Base-by-base conservation (phyloP, 2,888 invertebrate genomes). In the Tetragonisca angustula region DNA sequence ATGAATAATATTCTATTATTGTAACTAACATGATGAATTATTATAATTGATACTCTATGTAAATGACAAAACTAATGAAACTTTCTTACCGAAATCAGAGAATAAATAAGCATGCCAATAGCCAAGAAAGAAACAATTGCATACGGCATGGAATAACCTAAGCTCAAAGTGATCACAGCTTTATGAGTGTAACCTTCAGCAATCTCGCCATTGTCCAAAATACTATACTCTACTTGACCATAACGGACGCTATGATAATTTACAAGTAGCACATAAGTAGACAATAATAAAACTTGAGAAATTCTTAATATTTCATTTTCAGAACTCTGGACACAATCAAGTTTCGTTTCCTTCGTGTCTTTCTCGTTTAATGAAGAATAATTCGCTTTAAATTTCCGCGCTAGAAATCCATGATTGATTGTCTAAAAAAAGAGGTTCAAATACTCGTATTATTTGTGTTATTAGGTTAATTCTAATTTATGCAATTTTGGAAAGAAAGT, bases 51-150 rank as follows among this genome's bases (percentile, higher is more conserved):
- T 24, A 17, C 11, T 27, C 27, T 24, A 17, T 17, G 15, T 27
- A 61, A 61, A 27, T 61, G 27, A 61, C 27, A 2, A 2, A 68
- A 3, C 4, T 56, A 24, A 27, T 9, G 13, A 65, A 67, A 49
- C 17, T 32, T 71, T 43, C 91, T 92, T 65, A 93, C 93, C 81
- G 88, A 89, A 15, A 90, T 62, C 32, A 93, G 77, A 17, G 93
- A 93, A 85, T 90, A 92, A 11, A 91, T 81, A 1, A 92, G 89
- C 92, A 92, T 91, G 56, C 82, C 79, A 52, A 87, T 87, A 1
- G 89, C 83, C n/a, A 90, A 6, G 1, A 87, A 81, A 2, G 87
- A 90, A 36, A 91, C 15, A 52, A 90, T 49, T 11, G 92, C 89
- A 77, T 91, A 89, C 19, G 83, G 79, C 11, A 87, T 24, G 5